phyloP scores from a whole-genome alignment of 2,888 invertebrate species.

The Unio pictorum region DNA sequence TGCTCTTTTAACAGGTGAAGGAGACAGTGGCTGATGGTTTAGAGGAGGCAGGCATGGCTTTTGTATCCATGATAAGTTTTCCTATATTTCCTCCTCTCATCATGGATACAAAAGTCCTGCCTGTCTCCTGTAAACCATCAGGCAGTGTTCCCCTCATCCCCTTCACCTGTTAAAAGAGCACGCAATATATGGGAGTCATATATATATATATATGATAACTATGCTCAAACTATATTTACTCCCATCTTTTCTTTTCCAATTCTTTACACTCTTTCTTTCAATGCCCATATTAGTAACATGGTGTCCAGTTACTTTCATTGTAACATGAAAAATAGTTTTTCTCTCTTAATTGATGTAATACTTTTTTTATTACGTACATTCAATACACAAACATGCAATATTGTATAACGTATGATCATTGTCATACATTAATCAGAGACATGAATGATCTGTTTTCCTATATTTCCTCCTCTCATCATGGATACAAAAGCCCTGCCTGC shows the following conservation, averaged over 20 bases:
- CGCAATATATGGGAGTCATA: no score
- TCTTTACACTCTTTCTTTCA: no score
- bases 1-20: conserved; percentile 49
- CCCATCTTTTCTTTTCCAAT: no score
- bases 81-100: conserved; percentile 71
- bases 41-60: conserved; percentile 66
- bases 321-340: no score
- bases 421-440: conserved; percentile 31
- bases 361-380: no score
- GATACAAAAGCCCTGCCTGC: conserved; percentile 69
- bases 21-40: conserved; percentile 68
- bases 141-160: conserved; percentile 56
- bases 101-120: conserved; percentile 70
- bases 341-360: no score
- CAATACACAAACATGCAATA: no score
- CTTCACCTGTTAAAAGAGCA: conserved; percentile 49
- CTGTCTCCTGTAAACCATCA: conserved; percentile 66
- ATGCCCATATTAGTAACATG: no score
- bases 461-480: conserved; percentile 71
- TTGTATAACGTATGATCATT: no score
- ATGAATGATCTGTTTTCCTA: conserved; percentile 69
- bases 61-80: conserved; percentile 70
- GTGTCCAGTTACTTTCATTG: no score
- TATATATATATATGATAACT: no score
- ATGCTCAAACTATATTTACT: no score